phyloP scores from a whole-genome alignment of 1,140 invertebrate genomes.

The Tetragonula clypearis region DNA sequence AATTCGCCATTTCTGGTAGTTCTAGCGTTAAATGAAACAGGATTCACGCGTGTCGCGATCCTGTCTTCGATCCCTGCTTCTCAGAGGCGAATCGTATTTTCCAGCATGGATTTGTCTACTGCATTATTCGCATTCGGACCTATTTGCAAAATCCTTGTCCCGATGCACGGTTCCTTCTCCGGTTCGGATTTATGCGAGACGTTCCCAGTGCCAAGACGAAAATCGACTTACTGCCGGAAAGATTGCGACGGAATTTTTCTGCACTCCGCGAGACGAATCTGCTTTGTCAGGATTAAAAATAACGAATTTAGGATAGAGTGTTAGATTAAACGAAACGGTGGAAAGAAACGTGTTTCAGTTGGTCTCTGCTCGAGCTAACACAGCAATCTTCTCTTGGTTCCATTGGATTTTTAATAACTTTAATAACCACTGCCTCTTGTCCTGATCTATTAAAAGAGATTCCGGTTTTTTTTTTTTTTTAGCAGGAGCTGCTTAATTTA shows the following conservation, averaged over 20 bases:
- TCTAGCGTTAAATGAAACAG: neutral
- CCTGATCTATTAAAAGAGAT: neutral
- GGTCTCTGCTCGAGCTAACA: neutral
- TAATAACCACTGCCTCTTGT: too few species aligned
- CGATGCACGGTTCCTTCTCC: neutral
- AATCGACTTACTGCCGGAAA: neutral
- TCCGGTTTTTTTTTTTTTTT: neutral
- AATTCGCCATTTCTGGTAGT: too few species aligned
- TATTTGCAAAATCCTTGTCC: constrained; percentile 4
- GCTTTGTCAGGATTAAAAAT: neutral
- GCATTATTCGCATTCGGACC: neutral
- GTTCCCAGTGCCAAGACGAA: neutral
- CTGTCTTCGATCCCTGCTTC: too few species aligned
- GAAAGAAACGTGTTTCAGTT: neutral
- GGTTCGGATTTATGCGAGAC: neutral
- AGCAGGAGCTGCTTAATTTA: neutral
- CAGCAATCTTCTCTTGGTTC: neutral
- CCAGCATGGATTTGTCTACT: neutral
- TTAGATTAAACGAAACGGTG: neutral
- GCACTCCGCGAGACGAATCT: too few species aligned
- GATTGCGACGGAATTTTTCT: neutral
- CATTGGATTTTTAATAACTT: constrained; percentile 9
- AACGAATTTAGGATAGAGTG: neutral
- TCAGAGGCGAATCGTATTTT: constrained; percentile 10
- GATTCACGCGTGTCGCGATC: too few species aligned